These are phyloP conservation scores for Spinus olivaceus DNA, from an alignment of 2,797 vertebrate genomes.

Conservation along the genomic window DNA sequence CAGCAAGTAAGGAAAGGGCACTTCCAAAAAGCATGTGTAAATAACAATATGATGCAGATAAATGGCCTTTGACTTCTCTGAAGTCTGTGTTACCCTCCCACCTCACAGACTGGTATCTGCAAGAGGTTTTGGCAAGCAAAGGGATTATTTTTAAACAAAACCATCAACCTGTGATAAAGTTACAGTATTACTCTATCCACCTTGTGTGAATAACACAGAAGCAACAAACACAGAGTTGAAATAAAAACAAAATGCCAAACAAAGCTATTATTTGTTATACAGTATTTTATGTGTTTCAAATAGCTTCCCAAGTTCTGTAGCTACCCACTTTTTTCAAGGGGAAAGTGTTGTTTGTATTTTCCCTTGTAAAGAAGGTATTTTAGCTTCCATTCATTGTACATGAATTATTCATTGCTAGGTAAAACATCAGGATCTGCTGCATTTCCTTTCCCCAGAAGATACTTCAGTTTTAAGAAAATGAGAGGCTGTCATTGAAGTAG, in stretches of 20 bases:
- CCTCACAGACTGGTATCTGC: not conserved
- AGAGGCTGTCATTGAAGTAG: not conserved
- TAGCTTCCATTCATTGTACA: not conserved
- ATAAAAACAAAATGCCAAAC: not conserved
- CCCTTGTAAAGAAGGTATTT: not conserved
- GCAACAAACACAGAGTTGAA: fast-evolving
- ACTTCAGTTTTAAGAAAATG: not conserved
- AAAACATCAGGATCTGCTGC: not conserved
- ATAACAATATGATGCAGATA: not conserved
- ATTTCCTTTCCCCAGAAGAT: not conserved
- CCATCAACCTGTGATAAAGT: fast-evolving
- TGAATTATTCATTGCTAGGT: not conserved
- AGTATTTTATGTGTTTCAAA: not conserved
- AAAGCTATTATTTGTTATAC: not conserved
- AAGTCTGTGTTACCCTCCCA: not conserved
- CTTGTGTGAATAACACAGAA: not conserved
- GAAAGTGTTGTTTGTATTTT: not conserved
- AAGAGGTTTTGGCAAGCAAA: not conserved
- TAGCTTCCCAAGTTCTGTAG: not conserved
- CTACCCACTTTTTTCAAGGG: not conserved
- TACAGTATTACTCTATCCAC: not conserved
- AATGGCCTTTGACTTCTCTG: not conserved
- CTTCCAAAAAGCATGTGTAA: not conserved
- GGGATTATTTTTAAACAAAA: not conserved
- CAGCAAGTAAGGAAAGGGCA: not conserved